phyloP scores from a whole-genome alignment of 1,140 invertebrate genomes.

The Drosophila nikananu region DNA sequence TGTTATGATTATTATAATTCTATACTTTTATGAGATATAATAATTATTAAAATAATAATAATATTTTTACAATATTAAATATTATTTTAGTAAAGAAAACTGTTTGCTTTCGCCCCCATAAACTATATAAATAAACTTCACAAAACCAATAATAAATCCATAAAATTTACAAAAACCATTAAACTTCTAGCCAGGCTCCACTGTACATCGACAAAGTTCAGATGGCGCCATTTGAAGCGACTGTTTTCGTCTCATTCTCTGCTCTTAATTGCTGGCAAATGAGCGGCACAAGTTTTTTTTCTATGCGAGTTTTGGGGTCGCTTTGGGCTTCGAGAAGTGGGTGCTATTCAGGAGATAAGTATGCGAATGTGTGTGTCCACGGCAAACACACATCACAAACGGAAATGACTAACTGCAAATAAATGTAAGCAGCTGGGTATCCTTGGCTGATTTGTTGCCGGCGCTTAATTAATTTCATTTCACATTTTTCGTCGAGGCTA shows the following conservation, averaged over 20 bases:
- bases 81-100: not conserved
- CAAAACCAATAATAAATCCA: not conserved
- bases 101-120: not conserved
- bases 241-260: constrained; percentile 51
- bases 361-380: not conserved
- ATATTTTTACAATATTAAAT: not conserved
- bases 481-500: constrained; percentile 30
- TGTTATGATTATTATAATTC: too few relatives aligned
- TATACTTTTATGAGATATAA: too few relatives aligned
- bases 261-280: constrained; percentile 79
- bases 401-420: constrained; percentile 74
- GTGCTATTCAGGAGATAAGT: constrained; percentile 5
- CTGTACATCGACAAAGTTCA: constrained; percentile 31
- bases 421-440: constrained; percentile 59
- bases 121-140: not conserved
- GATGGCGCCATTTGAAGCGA: constrained; percentile 63
- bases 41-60: too few relatives aligned
- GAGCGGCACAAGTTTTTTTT: constrained; percentile 60
- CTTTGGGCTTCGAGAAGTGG: constrained; percentile 6
- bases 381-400: constrained; percentile 49
- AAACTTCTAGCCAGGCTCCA: not conserved
- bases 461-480: constrained; percentile 74
- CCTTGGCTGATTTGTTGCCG: constrained; percentile 45
- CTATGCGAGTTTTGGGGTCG: constrained; percentile 17
- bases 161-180: not conserved